Evolutionary conservation across 1,140 invertebrate species (phyloP).

Genomic region (Drosophila kikkawai): DNA sequence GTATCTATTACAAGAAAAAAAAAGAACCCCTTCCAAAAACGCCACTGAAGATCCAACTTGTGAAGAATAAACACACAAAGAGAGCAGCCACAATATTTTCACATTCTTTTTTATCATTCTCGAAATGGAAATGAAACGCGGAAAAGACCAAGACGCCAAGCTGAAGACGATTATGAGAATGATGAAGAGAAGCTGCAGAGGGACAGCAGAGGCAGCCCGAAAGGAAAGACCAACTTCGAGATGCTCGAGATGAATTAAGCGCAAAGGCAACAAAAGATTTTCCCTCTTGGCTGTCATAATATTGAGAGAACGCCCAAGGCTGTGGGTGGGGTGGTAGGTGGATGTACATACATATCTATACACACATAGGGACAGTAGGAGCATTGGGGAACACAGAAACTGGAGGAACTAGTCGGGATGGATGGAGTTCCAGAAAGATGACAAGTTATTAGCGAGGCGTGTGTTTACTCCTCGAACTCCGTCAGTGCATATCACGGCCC

Average conservation of each 20-base stretch:
- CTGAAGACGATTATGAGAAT: conserved; percentile 27
- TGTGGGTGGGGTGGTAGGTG: conserved; percentile 7
- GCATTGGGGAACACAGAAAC: background rate
- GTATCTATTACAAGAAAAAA: conserved; percentile 3
- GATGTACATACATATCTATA: background rate
- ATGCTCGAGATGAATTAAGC: conserved; percentile 63
- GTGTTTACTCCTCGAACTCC: conserved; percentile 19
- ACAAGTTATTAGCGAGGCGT: conserved; percentile 72
- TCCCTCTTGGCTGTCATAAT: conserved; percentile 66
- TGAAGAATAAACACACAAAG: conserved; percentile 69
- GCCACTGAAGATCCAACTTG: conserved; percentile 27
- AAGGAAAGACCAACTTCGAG: conserved; percentile 67
- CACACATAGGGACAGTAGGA: background rate
- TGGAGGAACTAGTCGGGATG: conserved; percentile 32
- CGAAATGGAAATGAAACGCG: conserved; percentile 69
- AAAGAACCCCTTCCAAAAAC: too few relatives aligned
- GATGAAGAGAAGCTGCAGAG: conserved; percentile 21
- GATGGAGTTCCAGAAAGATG: conserved; percentile 52
- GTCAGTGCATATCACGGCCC: conserved; percentile 4
- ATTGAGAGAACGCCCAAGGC: conserved; percentile 41
- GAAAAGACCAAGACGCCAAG: conserved; percentile 28
- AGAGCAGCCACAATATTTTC: conserved; percentile 66
- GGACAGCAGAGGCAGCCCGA: conserved; percentile 11
- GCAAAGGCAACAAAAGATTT: conserved; percentile 69
- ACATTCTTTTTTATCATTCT: conserved; percentile 63